Evolutionary conservation across 92 coral and sea anemone genomes (phyloP), one percentile per base, ranked within the genome.

Genomic region (Ricordea florida): DNA sequence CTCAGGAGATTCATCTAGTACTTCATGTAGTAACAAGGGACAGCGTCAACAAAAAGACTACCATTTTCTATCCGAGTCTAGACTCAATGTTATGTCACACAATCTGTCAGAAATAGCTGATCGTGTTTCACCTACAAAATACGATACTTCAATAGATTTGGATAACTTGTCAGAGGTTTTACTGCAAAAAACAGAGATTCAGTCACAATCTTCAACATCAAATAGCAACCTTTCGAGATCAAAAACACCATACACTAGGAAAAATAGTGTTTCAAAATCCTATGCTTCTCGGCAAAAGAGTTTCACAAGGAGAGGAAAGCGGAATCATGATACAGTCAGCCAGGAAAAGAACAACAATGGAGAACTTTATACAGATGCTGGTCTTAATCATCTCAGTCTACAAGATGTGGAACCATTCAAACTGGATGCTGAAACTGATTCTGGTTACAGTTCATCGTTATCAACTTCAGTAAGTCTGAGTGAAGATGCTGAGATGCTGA

Each of bases 91-190:
- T 15, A 57, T 91, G 59, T 91, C 93, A 5, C 81, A 59, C 63
- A 91, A 79, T 68, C 74, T 91, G 24, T 91, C 83, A 4, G 97
- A 91, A 40, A 70, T 91, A 43, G 97, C 97, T 9, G 97, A 87
- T 20, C 78, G 60, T 65, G 64, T 91, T 28, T 91, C 97, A 4
- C 97, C 97, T 5, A 41, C 74, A 9, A 70, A 57, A 35, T 61
- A 42, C 31, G 87, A 84, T 30, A 18, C 41, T 14, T 29, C 66
- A 14, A 60, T 49, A 14, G 76, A 64, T 22, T 81, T 73, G 18
- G 82, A 70, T 4, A 57, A 46, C 23, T 81, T 83, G 1, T 14
- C 49, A 9, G 59, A 73, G 10, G n/a, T 32, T 21, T 31, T 73
- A 27, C 8, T 32, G 5, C 46, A 60, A 15, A 48, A 32, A 11